Base-by-base conservation (phyloP, 2,797 vertebrate species). In the Myiotriccus ornatus region DNA sequence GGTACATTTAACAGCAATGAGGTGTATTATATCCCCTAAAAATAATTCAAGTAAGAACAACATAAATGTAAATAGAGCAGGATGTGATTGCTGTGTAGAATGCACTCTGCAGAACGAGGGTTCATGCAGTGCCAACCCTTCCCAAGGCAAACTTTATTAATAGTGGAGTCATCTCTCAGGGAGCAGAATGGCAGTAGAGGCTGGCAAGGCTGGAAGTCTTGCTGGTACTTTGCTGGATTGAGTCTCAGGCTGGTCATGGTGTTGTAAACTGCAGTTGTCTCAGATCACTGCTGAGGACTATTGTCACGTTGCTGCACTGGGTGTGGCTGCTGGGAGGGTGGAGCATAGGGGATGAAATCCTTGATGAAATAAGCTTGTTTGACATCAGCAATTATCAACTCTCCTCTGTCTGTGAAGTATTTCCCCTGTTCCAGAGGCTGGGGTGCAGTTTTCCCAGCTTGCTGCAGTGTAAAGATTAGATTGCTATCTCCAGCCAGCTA, bases 341-440 rank as follows among this genome's bases (percentile, higher is more conserved):
- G 27, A n/a, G 35, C 20, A 27, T 27, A 16, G 27, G 25, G 47
- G 22, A 24, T 73, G 65, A 79, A 81, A 88, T 76, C 41, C 32
- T 82, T 73, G 65, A 15, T 79, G 91, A 87, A 69, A 78, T 56
- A 63, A 89, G 79, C 76, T 81, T 62, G 63, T 93, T 95, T 82
- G 88, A 86, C 89, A 91, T 62, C 73, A 84, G 86, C 69, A 86
- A 32, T 87, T 95, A 81, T 39, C 63, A 77, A 83, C 87, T 95
- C 69, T 15, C 62, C 32, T 17, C 64, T 67, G 60, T 13, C 76
- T 83, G 59, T 90, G 91, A 80, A 91, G 83, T 34, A 82, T 89
- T 94, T 89, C 52, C 73, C 67, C 82, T 73, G 6, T 89, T 94
- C 62, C 89, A 68, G 77, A 89, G 82, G 92, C 62, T 20, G 23